A percentile compares a stretch with the other conserved stretches of the same genome.
Conservation (phyloP, 2,113 vertebrate species). For the Odontesthes bonariensis region DNA sequence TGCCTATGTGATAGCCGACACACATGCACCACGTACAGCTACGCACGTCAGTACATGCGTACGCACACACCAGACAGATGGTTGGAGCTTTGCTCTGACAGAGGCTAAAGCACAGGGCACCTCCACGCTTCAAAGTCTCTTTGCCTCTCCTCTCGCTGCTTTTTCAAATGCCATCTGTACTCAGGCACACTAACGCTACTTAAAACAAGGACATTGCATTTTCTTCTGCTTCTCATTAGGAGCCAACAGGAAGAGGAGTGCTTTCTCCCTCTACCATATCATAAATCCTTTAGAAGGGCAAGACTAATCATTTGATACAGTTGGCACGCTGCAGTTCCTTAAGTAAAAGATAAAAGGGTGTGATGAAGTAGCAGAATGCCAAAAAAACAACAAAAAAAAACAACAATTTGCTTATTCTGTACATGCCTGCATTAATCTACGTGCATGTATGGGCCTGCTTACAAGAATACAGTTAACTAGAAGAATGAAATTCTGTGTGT, state of each 20-base stretch:
- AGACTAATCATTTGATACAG: constrained; percentile 69
- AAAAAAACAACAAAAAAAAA: constrained; percentile 40
- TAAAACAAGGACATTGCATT: constrained; percentile 76
- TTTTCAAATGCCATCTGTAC: constrained; percentile 82
- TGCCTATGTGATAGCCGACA: constrained; percentile 23
- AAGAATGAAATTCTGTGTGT: constrained; percentile 22
- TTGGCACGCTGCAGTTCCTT: constrained; percentile 61
- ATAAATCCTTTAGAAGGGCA: constrained; percentile 51
- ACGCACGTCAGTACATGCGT: constrained; percentile 42
- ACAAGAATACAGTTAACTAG: constrained; percentile 30
- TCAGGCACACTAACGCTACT: constrained; percentile 63
- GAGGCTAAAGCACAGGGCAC: constrained; percentile 75
- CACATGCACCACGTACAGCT: constrained; percentile 30
- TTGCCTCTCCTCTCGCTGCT: constrained; percentile 60
- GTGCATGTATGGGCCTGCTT: constrained; percentile 26
- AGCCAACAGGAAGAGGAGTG: constrained; percentile 53
- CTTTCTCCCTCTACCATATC: constrained; percentile 62
- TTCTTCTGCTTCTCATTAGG: constrained; percentile 67
- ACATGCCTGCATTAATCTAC: constrained; percentile 1
- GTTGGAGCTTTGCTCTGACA: constrained; percentile 72
- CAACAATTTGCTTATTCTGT: constrained; percentile 25
- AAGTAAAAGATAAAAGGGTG: constrained; percentile 60
- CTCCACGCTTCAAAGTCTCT: constrained; percentile 78
- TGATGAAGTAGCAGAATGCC: constrained; percentile 12
- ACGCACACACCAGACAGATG: constrained; percentile 73